Evolutionary conservation across 37 sponge, comb jelly and placozoan genomes (phyloP), one percentile per base, ranked within the genome.

Genomic region (Halichondria panicea): DNA sequence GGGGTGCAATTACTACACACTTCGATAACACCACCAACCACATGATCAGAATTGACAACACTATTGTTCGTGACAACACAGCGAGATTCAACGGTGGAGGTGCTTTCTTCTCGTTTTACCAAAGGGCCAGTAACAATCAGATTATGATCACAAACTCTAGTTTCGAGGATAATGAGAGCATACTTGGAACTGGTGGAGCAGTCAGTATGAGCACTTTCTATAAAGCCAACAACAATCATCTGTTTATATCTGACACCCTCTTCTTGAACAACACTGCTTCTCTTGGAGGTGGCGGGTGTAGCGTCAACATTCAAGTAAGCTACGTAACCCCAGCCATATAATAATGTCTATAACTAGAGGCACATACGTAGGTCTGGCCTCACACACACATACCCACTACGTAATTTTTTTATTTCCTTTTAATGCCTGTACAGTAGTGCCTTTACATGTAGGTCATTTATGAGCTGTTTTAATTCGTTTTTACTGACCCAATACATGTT

Each of bases 11-110:
- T 58, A 39, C 34, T 19, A 24, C 81, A 8, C 25, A 42, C 1
- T 43, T 81, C 7, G 31, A 33, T 6, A 48, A 55, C 1, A 25
- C 68, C 0, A 34, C 56, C 8, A 54, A 55, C 11, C 45, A 60
- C 46, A 67, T 57, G 0, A 28, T 31, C 1, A 37, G 81, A 0
- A 70, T 87, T 30, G 59, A 63, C 1, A 30, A 81, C 39, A 54
- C 66, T 3, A 13, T 30, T 0, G 76, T 81, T 27, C 2, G 31
- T 18, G n/a, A 68, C 72, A 87, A 87, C 41, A 36, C 34, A 22
- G 88, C 88, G 7, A 31, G 66, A 2, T 81, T 42, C 32, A 53
- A 71, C 55, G 88, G 88, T 5, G 88, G 77, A 19, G 81, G 68
- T 11, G 12, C 81, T 4, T 63, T 61, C 25, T 13, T 87, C 6